A percentile compares a stretch with the other conserved stretches of the same genome.
These are phyloP conservation scores for Cyclophora punctaria DNA, from an alignment of 2,888 invertebrate species.

Conservation along the genomic window DNA sequence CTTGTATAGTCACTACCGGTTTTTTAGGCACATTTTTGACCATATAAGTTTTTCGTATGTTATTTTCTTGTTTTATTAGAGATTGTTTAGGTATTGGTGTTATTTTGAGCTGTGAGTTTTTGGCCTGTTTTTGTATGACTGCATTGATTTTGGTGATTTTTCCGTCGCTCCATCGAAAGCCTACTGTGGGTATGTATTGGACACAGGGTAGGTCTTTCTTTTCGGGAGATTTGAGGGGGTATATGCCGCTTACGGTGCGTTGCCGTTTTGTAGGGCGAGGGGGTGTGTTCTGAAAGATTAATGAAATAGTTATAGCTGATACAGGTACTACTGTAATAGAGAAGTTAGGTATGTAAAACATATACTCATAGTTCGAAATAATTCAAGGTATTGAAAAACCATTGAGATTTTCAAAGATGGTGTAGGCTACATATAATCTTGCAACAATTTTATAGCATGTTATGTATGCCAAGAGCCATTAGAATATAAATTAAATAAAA, in stretches of 20 bases:
- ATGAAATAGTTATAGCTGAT: neutral
- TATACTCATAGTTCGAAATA: too few relatives aligned
- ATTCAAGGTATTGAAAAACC: too few relatives aligned
- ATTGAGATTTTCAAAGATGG: too few relatives aligned
- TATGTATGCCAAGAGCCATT: too few relatives aligned
- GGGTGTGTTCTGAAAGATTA: slow-evolving; percentile 21
- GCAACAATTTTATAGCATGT: too few relatives aligned
- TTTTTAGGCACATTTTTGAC: neutral
- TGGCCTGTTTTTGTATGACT: slow-evolving; percentile 32
- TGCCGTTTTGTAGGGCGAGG: slow-evolving; percentile 20
- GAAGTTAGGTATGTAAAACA: too few relatives aligned
- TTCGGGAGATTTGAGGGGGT: slow-evolving; percentile 25
- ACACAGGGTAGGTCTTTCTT: slow-evolving; percentile 15
- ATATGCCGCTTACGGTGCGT: slow-evolving; percentile 44
- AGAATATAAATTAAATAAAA: too few relatives aligned
- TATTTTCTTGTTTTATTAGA: neutral
- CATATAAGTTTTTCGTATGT: too few relatives aligned
- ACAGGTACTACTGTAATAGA: too few relatives aligned
- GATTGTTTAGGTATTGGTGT: slow-evolving; percentile 6
- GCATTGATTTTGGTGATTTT: slow-evolving; percentile 43
- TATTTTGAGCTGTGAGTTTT: neutral
- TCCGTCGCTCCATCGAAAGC: slow-evolving; percentile 38
- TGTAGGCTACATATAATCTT: too few relatives aligned
- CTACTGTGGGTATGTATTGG: slow-evolving; percentile 24
- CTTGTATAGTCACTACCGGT: slow-evolving; percentile 24